Evolutionary conservation across 1,140 invertebrate species (phyloP).

Genomic region (Pemphigus obesinymphae): DNA sequence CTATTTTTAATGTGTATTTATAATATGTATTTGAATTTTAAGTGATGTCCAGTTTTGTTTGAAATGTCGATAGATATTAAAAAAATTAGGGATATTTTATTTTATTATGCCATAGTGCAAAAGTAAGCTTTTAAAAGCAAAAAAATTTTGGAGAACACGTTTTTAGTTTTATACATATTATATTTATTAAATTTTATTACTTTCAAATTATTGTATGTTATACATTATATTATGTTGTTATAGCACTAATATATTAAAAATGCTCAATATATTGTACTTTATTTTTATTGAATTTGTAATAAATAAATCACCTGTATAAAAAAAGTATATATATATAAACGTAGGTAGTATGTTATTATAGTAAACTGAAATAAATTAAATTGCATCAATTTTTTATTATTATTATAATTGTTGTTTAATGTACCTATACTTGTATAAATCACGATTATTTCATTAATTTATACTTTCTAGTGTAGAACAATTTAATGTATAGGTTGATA

Average conservation of each 20-base stretch:
- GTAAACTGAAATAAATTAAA: neutral
- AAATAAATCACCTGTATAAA: neutral
- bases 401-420: neutral
- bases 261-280: neutral
- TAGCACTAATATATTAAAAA: neutral
- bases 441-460: too few species aligned
- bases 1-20: neutral
- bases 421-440: too few species aligned
- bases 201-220: too few species aligned
- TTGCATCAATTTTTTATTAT: conserved; percentile 5
- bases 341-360: neutral
- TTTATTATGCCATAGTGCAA: too few species aligned
- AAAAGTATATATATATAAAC: neutral
- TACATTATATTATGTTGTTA: neutral
- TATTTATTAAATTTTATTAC: conserved; percentile 3
- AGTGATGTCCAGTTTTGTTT: neutral
- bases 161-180: too few species aligned
- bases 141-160: neutral
- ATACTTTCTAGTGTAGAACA: too few species aligned
- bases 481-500: too few species aligned
- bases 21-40: too few species aligned
- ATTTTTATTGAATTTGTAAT: conserved; percentile 16
- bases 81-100: too few species aligned
- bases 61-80: neutral
- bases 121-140: too few species aligned